phyloP scores from a whole-genome alignment of 2,797 vertebrate genomes.

The Anguilla megastoma region DNA sequence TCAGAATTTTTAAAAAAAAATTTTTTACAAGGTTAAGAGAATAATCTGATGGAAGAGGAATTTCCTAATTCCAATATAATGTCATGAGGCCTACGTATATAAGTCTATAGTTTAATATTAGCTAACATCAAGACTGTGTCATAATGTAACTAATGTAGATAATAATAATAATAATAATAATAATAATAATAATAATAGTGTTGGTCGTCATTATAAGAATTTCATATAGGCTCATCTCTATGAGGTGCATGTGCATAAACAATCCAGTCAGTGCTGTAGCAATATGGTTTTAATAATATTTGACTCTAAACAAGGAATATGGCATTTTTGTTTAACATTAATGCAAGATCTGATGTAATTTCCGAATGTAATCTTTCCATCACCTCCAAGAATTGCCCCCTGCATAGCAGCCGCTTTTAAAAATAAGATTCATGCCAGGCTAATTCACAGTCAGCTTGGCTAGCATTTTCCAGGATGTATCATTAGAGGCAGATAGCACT shows the following conservation, averaged over 20 bases:
- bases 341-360: neutral
- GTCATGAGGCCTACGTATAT: neutral
- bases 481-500: constrained; percentile 71
- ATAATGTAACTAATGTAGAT: neutral
- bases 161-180: neutral
- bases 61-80: neutral
- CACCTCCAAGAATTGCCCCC: neutral
- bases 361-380: neutral
- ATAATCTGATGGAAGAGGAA: neutral
- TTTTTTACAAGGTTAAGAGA: neutral
- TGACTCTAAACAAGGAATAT: neutral
- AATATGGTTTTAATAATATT: neutral
- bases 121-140: neutral
- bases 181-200: neutral
- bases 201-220: neutral
- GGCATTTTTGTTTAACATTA: constrained; percentile 18
- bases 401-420: neutral
- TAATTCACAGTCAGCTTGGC: constrained; percentile 71
- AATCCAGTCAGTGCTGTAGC: neutral
- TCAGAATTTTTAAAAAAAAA: neutral
- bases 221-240: neutral
- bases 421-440: constrained; percentile 72
- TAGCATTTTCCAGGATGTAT: constrained; percentile 54
- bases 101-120: too few species aligned
- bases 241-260: neutral